A percentile compares a stretch with the other conserved stretches of the same genome.
Conservation (phyloP, 2,797 vertebrate genomes). For the Miopithecus talapoin region DNA sequence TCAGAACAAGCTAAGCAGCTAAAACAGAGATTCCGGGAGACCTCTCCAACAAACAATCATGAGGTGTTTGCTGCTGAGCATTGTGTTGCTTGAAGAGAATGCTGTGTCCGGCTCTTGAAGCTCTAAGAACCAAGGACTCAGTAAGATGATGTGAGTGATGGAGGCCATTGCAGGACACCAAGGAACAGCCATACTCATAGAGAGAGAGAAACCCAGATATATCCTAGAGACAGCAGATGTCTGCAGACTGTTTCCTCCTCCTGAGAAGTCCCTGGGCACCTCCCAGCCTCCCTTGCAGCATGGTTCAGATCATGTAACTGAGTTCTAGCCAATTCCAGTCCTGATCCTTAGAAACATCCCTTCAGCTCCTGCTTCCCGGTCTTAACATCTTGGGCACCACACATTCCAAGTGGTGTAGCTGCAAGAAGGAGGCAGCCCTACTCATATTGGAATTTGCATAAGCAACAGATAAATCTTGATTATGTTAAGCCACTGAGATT, state of each 20-base stretch:
- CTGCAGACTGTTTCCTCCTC: neutral
- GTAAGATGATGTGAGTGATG: no score
- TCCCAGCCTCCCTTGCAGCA: neutral
- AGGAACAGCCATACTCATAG: neutral
- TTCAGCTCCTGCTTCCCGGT: neutral
- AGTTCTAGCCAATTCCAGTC: neutral
- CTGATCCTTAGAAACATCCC: neutral
- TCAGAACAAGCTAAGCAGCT: neutral
- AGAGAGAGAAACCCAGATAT: neutral
- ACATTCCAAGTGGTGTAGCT: neutral
- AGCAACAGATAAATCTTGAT: neutral
- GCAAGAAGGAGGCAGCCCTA: neutral
- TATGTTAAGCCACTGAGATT: neutral
- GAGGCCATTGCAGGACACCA: neutral
- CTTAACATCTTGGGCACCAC: neutral
- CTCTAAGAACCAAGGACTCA: neutral
- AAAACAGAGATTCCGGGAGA: neutral
- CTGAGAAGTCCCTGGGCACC: neutral
- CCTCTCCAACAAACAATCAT: neutral
- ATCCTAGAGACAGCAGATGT: neutral
- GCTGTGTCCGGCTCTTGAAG: neutral
- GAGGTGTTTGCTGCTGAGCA: neutral
- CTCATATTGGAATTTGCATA: neutral
- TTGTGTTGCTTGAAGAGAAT: fast-evolving
- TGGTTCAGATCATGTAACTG: neutral